Conservation (phyloP, 1,140 invertebrate species). For the Meloidogyne chitwoodi region DNA sequence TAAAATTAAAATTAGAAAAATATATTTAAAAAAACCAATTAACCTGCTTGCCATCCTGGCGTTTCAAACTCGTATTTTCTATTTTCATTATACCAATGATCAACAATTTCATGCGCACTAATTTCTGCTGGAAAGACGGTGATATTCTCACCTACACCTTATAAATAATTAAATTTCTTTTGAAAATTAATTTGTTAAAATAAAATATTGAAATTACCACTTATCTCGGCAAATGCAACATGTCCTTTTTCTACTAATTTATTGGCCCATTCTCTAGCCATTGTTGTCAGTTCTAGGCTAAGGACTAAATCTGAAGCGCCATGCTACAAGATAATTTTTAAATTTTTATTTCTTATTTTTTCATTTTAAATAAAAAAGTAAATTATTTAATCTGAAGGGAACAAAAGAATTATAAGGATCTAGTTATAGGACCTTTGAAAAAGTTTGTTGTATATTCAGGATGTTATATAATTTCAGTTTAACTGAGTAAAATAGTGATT, state of each 20-base stretch:
- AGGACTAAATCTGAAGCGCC: conserved; percentile 37
- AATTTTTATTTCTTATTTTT: background rate
- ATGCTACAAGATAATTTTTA: conserved; percentile 39
- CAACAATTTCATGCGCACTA: conserved; percentile 48
- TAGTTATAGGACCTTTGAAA: too few species aligned
- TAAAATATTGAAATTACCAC: conserved; percentile 22
- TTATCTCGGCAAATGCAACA: conserved; percentile 42
- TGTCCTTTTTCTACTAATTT: conserved; percentile 44
- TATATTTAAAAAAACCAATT: too few species aligned
- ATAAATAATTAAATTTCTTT: background rate
- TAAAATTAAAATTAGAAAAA: too few species aligned
- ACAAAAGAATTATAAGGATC: too few species aligned
- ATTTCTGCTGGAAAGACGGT: conserved; percentile 54
- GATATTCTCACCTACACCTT: conserved; percentile 56
- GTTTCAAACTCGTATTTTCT: conserved; percentile 58
- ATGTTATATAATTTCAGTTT: too few species aligned
- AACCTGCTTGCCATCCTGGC: conserved; percentile 53
- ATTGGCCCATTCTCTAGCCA: conserved; percentile 54
- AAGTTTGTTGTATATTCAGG: too few species aligned
- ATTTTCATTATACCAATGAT: conserved; percentile 57
- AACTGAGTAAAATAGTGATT: too few species aligned
- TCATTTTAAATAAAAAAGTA: background rate
- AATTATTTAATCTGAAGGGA: too few species aligned
- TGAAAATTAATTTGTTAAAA: conserved; percentile 1
- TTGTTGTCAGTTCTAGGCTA: conserved; percentile 39